phyloP scores from a whole-genome alignment of 2,888 invertebrate species.

The Hydrotaea diabolus region DNA sequence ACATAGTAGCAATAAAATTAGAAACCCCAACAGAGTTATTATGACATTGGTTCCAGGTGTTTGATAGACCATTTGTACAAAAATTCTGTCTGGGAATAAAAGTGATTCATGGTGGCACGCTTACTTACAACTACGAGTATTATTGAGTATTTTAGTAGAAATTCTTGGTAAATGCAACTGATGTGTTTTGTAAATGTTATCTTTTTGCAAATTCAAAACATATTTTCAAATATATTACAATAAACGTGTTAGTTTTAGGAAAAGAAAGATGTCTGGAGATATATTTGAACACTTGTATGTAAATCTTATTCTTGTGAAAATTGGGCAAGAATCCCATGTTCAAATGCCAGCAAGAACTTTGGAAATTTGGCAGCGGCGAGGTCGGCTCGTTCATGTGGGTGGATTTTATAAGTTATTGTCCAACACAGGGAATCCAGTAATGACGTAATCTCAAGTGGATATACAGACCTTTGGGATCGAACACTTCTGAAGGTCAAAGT shows the following conservation, averaged over 20 bases:
- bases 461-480: no score
- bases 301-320: no score
- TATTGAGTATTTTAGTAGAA: not conserved
- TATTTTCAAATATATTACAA: not conserved
- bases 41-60: not conserved
- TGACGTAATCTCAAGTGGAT: no score
- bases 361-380: no score
- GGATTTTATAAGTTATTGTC: no score
- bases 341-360: no score
- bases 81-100: not conserved
- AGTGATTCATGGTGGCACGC: not conserved
- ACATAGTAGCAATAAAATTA: not conserved
- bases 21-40: conserved; percentile 21
- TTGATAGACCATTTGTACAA: not conserved
- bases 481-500: no score
- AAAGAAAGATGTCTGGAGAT: not conserved
- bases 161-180: not conserved
- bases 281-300: no score
- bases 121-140: not conserved
- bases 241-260: not conserved
- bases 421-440: no score
- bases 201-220: not conserved
- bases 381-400: no score
- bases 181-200: not conserved
- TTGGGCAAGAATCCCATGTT: no score